These are phyloP conservation scores for Cephalophus harveyi DNA, from an alignment of 2,113 vertebrate genomes.

Conservation along the genomic window DNA sequence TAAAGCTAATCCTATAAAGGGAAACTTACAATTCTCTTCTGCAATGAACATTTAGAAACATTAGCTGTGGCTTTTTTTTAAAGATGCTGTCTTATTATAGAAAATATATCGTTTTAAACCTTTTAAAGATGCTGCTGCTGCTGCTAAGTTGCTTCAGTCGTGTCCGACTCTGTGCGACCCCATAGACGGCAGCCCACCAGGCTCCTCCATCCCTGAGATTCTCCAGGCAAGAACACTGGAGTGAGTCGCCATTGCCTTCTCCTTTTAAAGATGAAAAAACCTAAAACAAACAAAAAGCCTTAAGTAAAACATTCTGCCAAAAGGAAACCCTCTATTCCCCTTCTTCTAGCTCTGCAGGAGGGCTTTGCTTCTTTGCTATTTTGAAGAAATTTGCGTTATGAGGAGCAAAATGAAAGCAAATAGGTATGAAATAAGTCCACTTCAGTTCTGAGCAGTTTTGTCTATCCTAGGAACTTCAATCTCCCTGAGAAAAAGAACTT, in stretches of 20 bases:
- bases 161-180: background rate
- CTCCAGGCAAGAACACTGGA: background rate
- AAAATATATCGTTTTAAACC: constrained; percentile 17
- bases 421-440: constrained; percentile 61
- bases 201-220: background rate
- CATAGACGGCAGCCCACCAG: background rate
- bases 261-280: constrained; percentile 58
- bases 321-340: constrained; percentile 74
- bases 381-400: constrained; percentile 69
- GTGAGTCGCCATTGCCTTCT: background rate
- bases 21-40: constrained; percentile 13
- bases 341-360: constrained; percentile 66
- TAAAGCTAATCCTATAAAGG: constrained; percentile 26
- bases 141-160: background rate
- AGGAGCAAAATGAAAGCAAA: constrained; percentile 68
- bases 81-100: constrained; percentile 43
- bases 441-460: constrained; percentile 48
- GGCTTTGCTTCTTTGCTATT: background rate
- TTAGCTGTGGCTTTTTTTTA: background rate
- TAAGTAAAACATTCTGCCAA: constrained; percentile 66
- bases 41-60: constrained; percentile 40
- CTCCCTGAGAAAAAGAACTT: constrained; percentile 49
- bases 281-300: constrained; percentile 55
- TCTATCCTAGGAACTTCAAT: constrained; percentile 50
- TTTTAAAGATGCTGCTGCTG: constrained; percentile 41